Base-by-base conservation (phyloP, 2,113 vertebrate species). In the Tetrax tetrax region DNA sequence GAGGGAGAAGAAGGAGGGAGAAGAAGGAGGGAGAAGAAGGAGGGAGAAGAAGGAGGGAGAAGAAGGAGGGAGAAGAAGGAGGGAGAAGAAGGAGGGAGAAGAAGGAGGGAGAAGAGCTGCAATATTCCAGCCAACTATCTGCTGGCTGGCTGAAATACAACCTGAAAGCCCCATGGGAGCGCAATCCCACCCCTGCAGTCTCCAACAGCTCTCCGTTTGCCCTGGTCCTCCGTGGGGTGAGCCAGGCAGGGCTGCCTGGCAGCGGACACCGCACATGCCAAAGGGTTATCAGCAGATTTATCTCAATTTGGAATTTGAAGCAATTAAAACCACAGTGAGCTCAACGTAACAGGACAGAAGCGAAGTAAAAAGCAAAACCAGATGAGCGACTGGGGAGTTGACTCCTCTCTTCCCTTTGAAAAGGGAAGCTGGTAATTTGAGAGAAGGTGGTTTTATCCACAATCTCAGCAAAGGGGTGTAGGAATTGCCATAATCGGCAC, bases 311-410 rank as follows among this genome's bases (percentile, higher is more conserved):
- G 79, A 91, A 90, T 12, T 77, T 48, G 85, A 93, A 96, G 79
- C 59, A 88, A 90, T 82, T 59, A 66, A 90, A 87, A 95, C 50
- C 4, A 19, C 76, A 65, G 50, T 28, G 47, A 90, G 79, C 66
- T 93, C 87, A 92, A 85, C 43, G 20, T 60, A 96, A 93, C 1
- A 10, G 79, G 65, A 64, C 33, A 90, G 93, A 93, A 95, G 94
- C 15, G 7, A 86, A 92, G 64, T 28, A 87, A 89, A 96, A 95
- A 95, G 68, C 64, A 96, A 90, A 93, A 94, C 88, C 88, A 95
- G 88, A 93, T 92, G 90, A 93, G 59, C 2, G 2, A 54, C 47
- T 54, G 37, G 16, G 15, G 76, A 77, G 23, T 5, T n/a, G 60
- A 86, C 20, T 90, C 59, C 71, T 74, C 59, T 85, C 63, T 66